Evolutionary conservation across 1,140 invertebrate species (phyloP).

Genomic region (Meteorus sp.): DNA sequence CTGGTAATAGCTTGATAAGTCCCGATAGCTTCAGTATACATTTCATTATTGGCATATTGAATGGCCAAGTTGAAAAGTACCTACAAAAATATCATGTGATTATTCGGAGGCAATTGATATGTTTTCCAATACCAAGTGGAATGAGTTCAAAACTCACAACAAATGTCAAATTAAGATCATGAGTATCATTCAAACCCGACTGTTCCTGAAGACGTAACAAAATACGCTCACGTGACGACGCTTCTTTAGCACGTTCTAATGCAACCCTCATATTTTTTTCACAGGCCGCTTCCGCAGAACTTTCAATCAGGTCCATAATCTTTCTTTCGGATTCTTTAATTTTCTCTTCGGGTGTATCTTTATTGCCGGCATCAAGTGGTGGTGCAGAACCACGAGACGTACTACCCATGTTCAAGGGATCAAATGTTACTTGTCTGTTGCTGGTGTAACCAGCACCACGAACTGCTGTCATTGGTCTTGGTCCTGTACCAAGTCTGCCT

Average conservation of each 20-base stretch:
- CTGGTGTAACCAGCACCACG: slow-evolving; percentile 92
- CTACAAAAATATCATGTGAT: slow-evolving; percentile 57
- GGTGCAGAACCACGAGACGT: slow-evolving; percentile 55
- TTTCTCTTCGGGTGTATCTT: slow-evolving; percentile 82
- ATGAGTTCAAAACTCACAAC: slow-evolving; percentile 66
- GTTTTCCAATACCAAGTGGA: slow-evolving; percentile 5
- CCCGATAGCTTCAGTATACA: slow-evolving; percentile 93
- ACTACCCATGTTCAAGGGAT: slow-evolving; percentile 75
- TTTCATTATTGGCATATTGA: slow-evolving; percentile 91
- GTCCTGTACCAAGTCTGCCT: slow-evolving; percentile 40
- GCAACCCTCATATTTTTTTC: slow-evolving; percentile 68
- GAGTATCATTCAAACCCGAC: slow-evolving; percentile 79
- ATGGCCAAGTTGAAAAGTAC: slow-evolving; percentile 92
- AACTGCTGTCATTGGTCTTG: slow-evolving; percentile 93
- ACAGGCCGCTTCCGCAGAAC: slow-evolving; percentile 53
- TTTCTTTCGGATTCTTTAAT: slow-evolving; percentile 79
- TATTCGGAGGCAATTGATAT: background rate
- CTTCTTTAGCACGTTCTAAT: slow-evolving; percentile 94
- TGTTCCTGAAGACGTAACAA: slow-evolving; percentile 91
- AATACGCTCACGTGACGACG: slow-evolving; percentile 86
- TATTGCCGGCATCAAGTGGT: slow-evolving; percentile 69
- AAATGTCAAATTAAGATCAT: slow-evolving; percentile 93
- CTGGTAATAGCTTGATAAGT: slow-evolving; percentile 90
- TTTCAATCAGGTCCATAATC: slow-evolving; percentile 78
- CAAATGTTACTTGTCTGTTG: slow-evolving; percentile 69